Evolutionary conservation across 2,888 invertebrate genomes (phyloP).

Genomic region (Neoaliturus tenellus): DNA sequence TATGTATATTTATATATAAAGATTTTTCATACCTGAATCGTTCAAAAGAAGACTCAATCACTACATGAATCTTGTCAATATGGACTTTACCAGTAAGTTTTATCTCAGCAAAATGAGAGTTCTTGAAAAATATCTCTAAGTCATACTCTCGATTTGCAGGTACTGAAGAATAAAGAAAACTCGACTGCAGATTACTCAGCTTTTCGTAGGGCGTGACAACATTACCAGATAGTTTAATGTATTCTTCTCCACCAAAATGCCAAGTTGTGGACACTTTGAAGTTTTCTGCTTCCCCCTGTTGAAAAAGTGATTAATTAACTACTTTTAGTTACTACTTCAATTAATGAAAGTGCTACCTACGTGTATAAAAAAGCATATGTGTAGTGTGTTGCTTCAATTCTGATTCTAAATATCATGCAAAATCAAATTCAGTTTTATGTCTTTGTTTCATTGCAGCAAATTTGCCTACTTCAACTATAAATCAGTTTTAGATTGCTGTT

Average conservation of each 20-base stretch:
- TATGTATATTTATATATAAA: too few species aligned
- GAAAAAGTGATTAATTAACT: too few species aligned
- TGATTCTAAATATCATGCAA: too few species aligned
- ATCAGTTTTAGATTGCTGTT: too few species aligned
- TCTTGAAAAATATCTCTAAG: slow-evolving; percentile 65
- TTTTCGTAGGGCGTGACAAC: slow-evolving; percentile 71
- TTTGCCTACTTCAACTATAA: too few species aligned
- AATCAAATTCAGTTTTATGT: too few species aligned
- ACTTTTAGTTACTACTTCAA: too few species aligned
- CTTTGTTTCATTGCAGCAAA: too few species aligned
- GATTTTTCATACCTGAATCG: slow-evolving; percentile 62
- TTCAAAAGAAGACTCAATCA: slow-evolving; percentile 64
- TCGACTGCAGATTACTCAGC: slow-evolving; percentile 69
- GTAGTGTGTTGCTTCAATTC: too few species aligned
- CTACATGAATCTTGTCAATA: slow-evolving; percentile 62
- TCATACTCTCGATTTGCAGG: slow-evolving; percentile 63
- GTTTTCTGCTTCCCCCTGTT: slow-evolving; percentile 3
- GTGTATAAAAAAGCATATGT: too few species aligned
- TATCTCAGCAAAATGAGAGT: slow-evolving; percentile 64
- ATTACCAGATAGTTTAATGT: slow-evolving; percentile 68
- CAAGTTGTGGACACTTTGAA: slow-evolving; percentile 65
- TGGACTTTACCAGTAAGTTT: slow-evolving; percentile 63
- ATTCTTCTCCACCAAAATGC: slow-evolving; percentile 69
- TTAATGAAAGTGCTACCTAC: too few species aligned
- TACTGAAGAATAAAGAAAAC: slow-evolving; percentile 68